Base-by-base conservation (phyloP, 2,797 vertebrate species). In the Halcyon smyrnensis region DNA sequence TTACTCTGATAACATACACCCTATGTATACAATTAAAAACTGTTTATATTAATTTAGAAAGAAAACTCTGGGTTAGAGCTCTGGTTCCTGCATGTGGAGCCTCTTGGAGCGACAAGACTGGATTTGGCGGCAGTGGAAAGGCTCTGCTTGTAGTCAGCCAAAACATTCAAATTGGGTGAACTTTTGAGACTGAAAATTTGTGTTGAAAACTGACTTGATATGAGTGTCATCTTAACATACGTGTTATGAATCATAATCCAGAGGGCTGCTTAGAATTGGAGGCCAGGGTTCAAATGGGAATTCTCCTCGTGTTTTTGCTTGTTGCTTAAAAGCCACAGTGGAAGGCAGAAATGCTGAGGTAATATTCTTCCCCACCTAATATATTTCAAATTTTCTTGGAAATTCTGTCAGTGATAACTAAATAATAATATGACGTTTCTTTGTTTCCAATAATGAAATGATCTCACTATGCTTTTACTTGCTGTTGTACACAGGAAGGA, bases 401-500 rank as follows among this genome's bases (percentile, higher is more conserved):
- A 73, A 53, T 82, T 50, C 51, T 88, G 36, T 54, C 46, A 15
- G 39, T 41, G 54, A 12, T 81, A 84, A 43, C 37, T 78, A 69
- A 50, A 10, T 39, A 50, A 76, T 28, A 45, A 25, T 43, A 53
- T 0, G 0, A 5, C 34, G 23, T 51, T 71, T 79, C 46, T 64
- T 51, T 77, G 57, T 89, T 92, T 90, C 37, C 50, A 68, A 30
- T 62, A 34, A 51, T 48, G 37, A 5, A n/a, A 7, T 75, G 57
- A 62, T 32, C 83, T 95, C 67, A 43, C n/a, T 70, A 1, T 84
- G 64, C 64, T 80, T 54, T 80, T 54, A 19, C 84, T 68, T 86
- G 75, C 73, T 80, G 18, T 39, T 53, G 20, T 87, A 32, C 37
- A 51, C 97, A 99, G 99, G 99, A 99, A 98, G 99, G 99, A 62